phyloP scores from a whole-genome alignment of 2,113 vertebrate genomes.

The Orcinus orca region DNA sequence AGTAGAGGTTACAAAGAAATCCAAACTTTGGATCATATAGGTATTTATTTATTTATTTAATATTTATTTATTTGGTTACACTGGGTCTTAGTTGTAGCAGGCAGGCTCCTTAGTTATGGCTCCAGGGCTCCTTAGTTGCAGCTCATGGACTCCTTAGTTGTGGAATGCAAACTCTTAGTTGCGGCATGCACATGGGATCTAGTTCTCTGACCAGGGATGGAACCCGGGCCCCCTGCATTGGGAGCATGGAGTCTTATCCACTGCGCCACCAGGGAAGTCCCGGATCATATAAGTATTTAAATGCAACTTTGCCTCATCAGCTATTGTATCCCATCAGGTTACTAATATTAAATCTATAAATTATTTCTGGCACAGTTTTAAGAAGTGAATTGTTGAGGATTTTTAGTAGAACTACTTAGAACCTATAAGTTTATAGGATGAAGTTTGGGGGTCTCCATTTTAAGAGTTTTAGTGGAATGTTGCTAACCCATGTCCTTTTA shows the following conservation, averaged over 20 bases:
- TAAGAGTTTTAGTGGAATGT: background rate
- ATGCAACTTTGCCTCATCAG: background rate
- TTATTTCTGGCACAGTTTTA: background rate
- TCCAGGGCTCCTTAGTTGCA: too few relatives aligned
- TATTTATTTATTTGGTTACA: too few relatives aligned
- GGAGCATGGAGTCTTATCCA: too few relatives aligned
- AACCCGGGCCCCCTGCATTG: too few relatives aligned
- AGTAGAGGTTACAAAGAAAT: background rate
- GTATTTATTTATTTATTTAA: background rate
- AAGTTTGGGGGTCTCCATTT: background rate
- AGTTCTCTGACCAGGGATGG: too few relatives aligned
- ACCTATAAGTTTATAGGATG: background rate
- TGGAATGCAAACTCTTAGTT: too few relatives aligned
- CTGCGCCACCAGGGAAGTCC: too few relatives aligned
- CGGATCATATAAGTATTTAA: background rate
- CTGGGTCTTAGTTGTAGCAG: too few relatives aligned
- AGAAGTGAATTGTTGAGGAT: background rate
- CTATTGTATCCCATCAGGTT: background rate
- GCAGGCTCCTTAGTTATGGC: too few relatives aligned
- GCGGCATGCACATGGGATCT: too few relatives aligned
- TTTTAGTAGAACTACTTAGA: background rate
- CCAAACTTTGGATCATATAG: background rate
- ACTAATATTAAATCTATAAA: background rate
- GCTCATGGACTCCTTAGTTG: too few relatives aligned
- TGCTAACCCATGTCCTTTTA: background rate